Evolutionary conservation across 2,797 vertebrate genomes (phyloP).

Genomic region (Amniataba percoides): DNA sequence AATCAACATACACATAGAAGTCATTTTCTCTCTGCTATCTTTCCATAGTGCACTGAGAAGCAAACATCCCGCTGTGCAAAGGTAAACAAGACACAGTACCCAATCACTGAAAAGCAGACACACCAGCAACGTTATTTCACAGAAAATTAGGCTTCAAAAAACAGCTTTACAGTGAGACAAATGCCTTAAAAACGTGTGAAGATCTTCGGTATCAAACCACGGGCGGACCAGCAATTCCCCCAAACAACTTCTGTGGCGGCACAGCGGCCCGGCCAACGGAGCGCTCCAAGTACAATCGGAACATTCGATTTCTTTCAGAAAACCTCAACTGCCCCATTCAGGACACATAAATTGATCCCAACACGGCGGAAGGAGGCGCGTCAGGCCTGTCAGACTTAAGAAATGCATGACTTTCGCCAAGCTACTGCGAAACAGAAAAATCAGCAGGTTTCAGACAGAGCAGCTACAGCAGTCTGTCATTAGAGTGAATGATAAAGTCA

Average conservation of each 20-base stretch:
- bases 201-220: background rate
- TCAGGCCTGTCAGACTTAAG: background rate
- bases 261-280: background rate
- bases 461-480: background rate
- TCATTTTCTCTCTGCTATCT: constrained; percentile 1
- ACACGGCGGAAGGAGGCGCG: background rate
- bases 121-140: constrained; percentile 8
- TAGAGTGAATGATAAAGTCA: background rate
- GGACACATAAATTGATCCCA: background rate
- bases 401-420: background rate
- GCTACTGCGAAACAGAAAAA: background rate
- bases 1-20: background rate
- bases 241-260: background rate
- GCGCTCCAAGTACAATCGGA: background rate
- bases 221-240: background rate
- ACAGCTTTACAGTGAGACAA: background rate
- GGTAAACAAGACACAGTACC: constrained; percentile 40
- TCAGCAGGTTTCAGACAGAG: background rate
- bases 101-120: constrained; percentile 21
- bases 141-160: constrained; percentile 26
- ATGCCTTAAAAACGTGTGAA: constrained; percentile 11
- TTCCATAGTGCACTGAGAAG: constrained; percentile 21
- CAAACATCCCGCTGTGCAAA: constrained; percentile 30
- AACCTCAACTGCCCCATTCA: background rate
- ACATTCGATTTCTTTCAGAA: background rate